Evolutionary conservation across 1,140 invertebrate species (phyloP).

Genomic region (Pentalonia nigronervosa): DNA sequence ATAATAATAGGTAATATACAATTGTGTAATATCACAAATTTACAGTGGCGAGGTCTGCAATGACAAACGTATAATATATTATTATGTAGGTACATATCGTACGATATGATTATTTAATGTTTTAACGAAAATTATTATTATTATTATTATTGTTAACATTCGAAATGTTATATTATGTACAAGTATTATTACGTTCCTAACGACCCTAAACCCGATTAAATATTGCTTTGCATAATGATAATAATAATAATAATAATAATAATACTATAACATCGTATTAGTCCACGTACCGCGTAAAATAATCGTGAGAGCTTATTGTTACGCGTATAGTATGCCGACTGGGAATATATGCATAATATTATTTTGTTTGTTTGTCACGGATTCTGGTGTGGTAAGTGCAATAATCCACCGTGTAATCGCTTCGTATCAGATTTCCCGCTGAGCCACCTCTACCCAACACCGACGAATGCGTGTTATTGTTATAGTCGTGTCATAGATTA

Average conservation of each 20-base stretch:
- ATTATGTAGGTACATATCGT: neutral
- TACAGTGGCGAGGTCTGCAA: neutral
- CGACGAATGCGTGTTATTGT: neutral
- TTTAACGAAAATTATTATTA: too few species aligned
- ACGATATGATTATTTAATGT: too few species aligned
- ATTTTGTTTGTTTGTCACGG: neutral
- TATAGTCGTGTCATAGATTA: neutral
- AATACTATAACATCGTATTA: neutral
- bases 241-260: neutral
- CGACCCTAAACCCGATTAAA: neutral
- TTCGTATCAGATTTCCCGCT: neutral
- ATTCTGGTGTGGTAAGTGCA: neutral
- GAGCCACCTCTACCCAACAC: too few species aligned
- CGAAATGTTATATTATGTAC: neutral
- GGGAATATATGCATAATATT: neutral
- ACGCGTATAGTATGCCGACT: neutral
- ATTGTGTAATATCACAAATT: neutral
- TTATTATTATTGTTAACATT: too few species aligned
- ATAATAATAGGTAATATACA: neutral
- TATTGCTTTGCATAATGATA: neutral
- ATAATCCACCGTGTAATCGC: neutral
- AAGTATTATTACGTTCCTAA: neutral
- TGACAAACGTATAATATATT: neutral
- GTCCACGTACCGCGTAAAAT: neutral
- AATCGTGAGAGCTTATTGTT: neutral